A percentile compares a stretch with the other conserved stretches of the same genome.
phyloP scores from a whole-genome alignment of 2,113 vertebrate genomes.

The Mustela lutreola region DNA sequence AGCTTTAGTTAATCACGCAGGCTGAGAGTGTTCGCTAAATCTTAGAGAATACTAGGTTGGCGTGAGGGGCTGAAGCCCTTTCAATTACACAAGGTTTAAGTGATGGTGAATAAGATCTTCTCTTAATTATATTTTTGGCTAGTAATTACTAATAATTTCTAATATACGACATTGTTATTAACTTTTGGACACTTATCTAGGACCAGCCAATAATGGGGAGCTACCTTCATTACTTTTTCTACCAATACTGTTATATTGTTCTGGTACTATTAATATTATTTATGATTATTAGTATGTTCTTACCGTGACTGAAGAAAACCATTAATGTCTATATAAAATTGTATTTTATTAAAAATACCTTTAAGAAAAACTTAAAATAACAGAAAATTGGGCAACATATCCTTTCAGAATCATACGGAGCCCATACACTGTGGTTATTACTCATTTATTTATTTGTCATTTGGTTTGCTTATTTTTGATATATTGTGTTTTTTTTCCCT shows the following conservation, averaged over 20 bases:
- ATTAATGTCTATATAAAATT: neutral
- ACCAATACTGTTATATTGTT: neutral
- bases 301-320: neutral
- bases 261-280: neutral
- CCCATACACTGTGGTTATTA: neutral
- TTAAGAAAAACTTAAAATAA: neutral
- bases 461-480: neutral
- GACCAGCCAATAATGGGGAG: neutral
- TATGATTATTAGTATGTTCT: neutral
- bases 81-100: neutral
- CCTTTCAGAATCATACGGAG: neutral
- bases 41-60: neutral
- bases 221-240: neutral
- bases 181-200: neutral
- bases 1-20: neutral
- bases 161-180: neutral
- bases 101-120: neutral
- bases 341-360: neutral
- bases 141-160: neutral
- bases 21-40: neutral
- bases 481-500: neutral
- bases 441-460: neutral
- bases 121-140: neutral
- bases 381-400: neutral
- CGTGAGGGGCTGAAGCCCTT: neutral